A percentile compares a stretch with the other conserved stretches of the same genome.
phyloP scores from a whole-genome alignment of 2,113 vertebrate species.

The Sylvia atricapilla region DNA sequence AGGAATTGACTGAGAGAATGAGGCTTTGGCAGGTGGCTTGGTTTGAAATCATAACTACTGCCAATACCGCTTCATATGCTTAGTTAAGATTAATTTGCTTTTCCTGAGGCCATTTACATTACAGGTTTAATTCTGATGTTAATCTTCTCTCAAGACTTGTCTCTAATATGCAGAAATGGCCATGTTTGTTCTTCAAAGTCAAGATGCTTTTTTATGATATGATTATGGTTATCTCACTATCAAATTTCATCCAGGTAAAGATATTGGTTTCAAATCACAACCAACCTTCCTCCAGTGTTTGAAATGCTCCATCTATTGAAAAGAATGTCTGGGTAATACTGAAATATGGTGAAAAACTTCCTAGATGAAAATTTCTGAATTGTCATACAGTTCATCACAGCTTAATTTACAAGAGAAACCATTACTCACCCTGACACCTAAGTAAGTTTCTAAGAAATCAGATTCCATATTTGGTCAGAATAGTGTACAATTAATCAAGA shows the following conservation, averaged over 20 bases:
- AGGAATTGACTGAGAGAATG: not conserved
- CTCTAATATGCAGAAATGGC: not conserved
- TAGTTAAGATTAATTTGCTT: not conserved
- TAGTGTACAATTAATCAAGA: not conserved
- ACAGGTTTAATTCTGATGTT: not conserved
- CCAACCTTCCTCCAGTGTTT: not conserved
- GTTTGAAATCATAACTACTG: slow-evolving; percentile 7
- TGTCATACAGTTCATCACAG: not conserved
- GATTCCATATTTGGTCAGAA: not conserved
- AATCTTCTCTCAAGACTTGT: not conserved
- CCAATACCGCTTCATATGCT: not conserved
- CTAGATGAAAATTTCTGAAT: not conserved
- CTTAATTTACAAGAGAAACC: not conserved
- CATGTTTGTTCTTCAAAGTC: not conserved
- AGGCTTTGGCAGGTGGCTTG: not conserved
- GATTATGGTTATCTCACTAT: not conserved
- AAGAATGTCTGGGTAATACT: not conserved
- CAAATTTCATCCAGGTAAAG: not conserved
- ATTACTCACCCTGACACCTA: not conserved
- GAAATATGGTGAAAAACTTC: not conserved
- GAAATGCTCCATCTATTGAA: not conserved
- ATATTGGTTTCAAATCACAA: not conserved
- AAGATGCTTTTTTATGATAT: not conserved
- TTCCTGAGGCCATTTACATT: not conserved
- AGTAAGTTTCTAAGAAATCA: not conserved